Evolutionary conservation across 1,140 invertebrate species (phyloP), one percentile per base, ranked within the genome.

Genomic region (Ostrea denselamellosa): DNA sequence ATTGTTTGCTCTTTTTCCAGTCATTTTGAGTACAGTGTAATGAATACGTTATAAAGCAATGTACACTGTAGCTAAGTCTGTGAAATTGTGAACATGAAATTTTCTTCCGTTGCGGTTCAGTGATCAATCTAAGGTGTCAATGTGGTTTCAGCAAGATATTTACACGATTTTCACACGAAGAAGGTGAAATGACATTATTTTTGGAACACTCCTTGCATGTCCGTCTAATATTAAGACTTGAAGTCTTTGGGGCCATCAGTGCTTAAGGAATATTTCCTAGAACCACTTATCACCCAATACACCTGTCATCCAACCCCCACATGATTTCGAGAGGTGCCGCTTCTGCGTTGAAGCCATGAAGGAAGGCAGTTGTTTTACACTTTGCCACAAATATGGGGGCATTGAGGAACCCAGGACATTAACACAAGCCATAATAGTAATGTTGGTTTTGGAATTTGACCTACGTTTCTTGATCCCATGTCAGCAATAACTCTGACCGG

Each of bases 231-330:
- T 44, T 0, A 90, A 84, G 2, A 91, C n/a, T 51, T 90, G 90
- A 0, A 86, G 89, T 53, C 87, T 81, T 58, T 87, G 85, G 4
- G 86, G 81, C 1, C 90, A 89, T 85, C 87, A 89, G 68, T 90
- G 22, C 22, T 82, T 51, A 0, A 91, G 71, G 71, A 91, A 91
- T 0, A 91, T 85, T 77, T 28, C n/a, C n/a, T n/a, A n/a, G n/a
- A n/a, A n/a, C n/a, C n/a, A n/a, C n/a, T n/a, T n/a, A n/a, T 90
- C 86, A 2, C 88, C 91, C 34, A 92, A 68, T 54, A 19, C 81
- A n/a, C 90, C 84, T 0, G 56, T 62, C 89, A 91, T 92, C 88
- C 87, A 92, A 8, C 87, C 90, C 62, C 90, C 90, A 92, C 17
- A 83, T 44, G 0, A 85, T 77, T 2, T 85, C 88, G 2, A n/a